Evolutionary conservation across 2,113 vertebrate species (phyloP).

Genomic region (Cinclus cinclus): DNA sequence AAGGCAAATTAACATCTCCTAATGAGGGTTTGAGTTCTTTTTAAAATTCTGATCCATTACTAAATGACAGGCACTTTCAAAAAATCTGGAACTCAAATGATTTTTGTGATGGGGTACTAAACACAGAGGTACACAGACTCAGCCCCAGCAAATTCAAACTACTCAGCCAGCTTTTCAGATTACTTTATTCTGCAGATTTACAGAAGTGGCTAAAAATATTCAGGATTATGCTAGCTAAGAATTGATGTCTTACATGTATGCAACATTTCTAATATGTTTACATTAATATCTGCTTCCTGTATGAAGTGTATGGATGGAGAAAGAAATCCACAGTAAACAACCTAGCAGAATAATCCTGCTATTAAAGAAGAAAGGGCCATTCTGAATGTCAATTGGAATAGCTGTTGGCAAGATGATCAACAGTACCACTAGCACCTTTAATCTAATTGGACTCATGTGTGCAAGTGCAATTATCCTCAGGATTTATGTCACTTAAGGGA

Average conservation of each 20-base stretch:
- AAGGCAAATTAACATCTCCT: neutral
- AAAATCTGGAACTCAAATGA: neutral
- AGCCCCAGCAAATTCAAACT: neutral
- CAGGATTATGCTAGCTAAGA: neutral
- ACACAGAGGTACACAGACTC: neutral
- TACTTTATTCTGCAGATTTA: neutral
- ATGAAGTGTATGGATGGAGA: neutral
- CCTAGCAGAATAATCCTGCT: neutral
- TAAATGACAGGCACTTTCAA: neutral
- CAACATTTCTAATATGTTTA: neutral
- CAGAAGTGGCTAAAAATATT: neutral
- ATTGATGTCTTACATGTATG: neutral
- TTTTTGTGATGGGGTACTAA: neutral
- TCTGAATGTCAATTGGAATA: neutral
- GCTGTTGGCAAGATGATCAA: neutral
- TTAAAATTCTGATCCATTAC: neutral
- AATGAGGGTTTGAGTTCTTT: neutral
- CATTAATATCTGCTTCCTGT: neutral
- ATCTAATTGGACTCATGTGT: neutral
- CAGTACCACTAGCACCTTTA: neutral
- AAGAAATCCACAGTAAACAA: neutral
- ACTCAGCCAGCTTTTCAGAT: neutral
- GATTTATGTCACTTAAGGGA: constrained; percentile 13
- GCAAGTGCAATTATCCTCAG: neutral
- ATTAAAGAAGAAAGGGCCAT: neutral